Conservation (phyloP, 1,140 invertebrate genomes). For the Drosophila rufa region DNA sequence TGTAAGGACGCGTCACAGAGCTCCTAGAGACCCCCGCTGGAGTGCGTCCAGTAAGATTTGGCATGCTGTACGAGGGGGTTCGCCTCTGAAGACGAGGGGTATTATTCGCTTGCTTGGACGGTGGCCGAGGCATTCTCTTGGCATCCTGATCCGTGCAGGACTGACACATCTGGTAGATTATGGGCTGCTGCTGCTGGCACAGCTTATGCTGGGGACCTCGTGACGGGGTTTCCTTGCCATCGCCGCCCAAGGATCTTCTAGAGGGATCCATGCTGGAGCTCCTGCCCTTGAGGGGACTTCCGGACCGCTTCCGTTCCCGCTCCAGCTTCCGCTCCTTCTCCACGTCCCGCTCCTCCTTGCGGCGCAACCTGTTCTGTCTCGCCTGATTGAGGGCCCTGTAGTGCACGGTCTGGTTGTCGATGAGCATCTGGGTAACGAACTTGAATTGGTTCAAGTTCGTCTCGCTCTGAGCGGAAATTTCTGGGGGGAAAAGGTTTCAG, state of each 20-base stretch:
- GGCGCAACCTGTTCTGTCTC: not conserved
- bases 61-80: constrained; percentile 47
- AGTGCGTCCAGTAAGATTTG: constrained; percentile 29
- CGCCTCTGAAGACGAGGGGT: not conserved
- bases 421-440: constrained; percentile 69
- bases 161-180: constrained; percentile 15
- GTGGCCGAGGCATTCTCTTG: not conserved
- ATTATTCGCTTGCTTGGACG: not conserved
- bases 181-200: constrained; percentile 47
- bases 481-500: constrained; percentile 17
- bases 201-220: constrained; percentile 46
- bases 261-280: constrained; percentile 7
- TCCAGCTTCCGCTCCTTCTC: constrained; percentile 1
- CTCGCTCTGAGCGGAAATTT: constrained; percentile 56
- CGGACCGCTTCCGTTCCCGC: constrained; percentile 5
- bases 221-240: not conserved
- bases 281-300: not conserved
- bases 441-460: constrained; percentile 70
- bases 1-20: not conserved
- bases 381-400: constrained; percentile 40
- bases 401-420: constrained; percentile 64
- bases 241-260: not conserved
- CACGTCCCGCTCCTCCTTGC: constrained; percentile 2
- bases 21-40: not conserved
- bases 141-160: not conserved